phyloP scores from a whole-genome alignment of 2,113 vertebrate genomes.

The Hypanus sabinus region DNA sequence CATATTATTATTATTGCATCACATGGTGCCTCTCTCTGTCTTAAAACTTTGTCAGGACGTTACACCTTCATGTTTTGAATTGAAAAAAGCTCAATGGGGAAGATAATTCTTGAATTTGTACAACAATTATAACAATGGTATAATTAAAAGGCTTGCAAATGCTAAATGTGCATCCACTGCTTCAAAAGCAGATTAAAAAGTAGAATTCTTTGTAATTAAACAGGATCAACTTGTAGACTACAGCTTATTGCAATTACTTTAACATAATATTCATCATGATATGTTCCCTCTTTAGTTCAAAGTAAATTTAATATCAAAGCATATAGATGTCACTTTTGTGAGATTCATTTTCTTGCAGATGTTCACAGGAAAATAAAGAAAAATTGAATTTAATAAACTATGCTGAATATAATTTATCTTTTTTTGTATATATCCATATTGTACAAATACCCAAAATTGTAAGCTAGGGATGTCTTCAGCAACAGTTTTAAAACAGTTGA shows the following conservation, averaged over 20 bases:
- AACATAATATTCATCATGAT: background rate
- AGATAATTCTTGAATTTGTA: background rate
- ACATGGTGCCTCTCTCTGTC: background rate
- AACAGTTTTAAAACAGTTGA: background rate
- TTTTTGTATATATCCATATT: background rate
- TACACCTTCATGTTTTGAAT: background rate
- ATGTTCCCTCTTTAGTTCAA: background rate
- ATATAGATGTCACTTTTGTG: too few species aligned
- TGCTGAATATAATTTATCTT: background rate
- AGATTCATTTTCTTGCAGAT: too few species aligned
- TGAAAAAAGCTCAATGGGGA: constrained; percentile 23
- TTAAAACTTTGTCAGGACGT: background rate
- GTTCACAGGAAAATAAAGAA: too few species aligned
- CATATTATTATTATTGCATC: too few species aligned
- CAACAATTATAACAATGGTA: background rate
- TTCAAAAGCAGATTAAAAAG: background rate
- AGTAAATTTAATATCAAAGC: too few species aligned
- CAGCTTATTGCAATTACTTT: background rate
- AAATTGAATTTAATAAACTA: background rate
- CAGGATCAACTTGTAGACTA: background rate
- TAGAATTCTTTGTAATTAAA: background rate
- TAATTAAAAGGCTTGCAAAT: background rate
- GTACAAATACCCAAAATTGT: background rate
- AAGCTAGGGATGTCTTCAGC: background rate
- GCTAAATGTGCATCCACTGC: background rate